Conservation (phyloP, 2,888 invertebrate genomes). For the Drosophila imparisetae region DNA sequence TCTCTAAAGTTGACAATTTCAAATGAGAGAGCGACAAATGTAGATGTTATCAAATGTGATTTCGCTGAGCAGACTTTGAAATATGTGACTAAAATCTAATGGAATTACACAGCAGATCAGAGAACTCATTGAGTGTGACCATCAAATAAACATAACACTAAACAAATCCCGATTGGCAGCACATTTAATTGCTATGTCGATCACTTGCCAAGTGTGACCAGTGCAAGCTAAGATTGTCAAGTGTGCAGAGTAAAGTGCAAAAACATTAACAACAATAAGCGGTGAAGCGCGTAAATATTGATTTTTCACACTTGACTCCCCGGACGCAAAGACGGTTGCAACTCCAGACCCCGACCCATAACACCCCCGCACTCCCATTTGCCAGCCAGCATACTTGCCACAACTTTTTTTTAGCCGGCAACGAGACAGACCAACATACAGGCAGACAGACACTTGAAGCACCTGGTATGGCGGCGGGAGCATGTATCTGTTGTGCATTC, state of each 20-base stretch:
- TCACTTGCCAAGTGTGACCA: constrained; percentile 34
- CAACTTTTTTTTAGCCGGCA: constrained; percentile 37
- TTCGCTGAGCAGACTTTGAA: neutral
- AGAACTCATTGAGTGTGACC: neutral
- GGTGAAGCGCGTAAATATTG: constrained; percentile 77
- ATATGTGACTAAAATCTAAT: neutral
- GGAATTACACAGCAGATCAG: neutral
- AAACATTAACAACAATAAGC: constrained; percentile 32
- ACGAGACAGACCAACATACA: constrained; percentile 9
- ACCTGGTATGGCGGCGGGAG: constrained; percentile 35
- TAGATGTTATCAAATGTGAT: neutral
- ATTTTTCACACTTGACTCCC: constrained; percentile 79
- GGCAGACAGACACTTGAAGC: constrained; percentile 45
- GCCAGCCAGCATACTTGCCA: constrained; percentile 24
- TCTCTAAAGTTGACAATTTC: neutral
- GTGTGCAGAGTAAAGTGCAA: constrained; percentile 8
- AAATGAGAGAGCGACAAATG: neutral
- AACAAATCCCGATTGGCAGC: constrained; percentile 26
- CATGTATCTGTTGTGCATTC: constrained; percentile 58
- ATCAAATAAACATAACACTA: neutral
- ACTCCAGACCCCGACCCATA: constrained; percentile 10
- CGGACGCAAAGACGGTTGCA: constrained; percentile 26
- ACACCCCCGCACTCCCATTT: neutral
- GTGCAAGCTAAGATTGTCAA: constrained; percentile 1
- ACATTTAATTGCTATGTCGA: constrained; percentile 3